Evolutionary conservation across 2,797 vertebrate species (phyloP).

Genomic region (Cheirogaleus major): DNA sequence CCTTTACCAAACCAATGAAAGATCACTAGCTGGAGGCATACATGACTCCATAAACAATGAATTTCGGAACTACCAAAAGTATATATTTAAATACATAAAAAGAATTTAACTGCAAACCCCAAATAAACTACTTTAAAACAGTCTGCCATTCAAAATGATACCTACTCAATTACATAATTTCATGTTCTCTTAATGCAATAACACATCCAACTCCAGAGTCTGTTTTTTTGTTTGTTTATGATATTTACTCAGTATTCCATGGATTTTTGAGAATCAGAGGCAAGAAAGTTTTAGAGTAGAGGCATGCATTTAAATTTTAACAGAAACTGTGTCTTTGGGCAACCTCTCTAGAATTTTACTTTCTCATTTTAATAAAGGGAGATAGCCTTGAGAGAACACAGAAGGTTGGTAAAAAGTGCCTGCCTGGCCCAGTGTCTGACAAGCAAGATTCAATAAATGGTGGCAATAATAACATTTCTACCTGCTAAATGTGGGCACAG

Average conservation of each 20-base stretch:
- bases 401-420: not conserved
- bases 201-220: not conserved
- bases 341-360: not conserved
- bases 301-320: not conserved
- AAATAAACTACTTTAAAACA: conserved; percentile 35
- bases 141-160: not conserved
- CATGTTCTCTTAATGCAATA: not conserved
- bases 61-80: not conserved
- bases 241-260: conserved; percentile 8
- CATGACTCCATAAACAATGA: not conserved
- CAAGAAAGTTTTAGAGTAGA: not conserved
- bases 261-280: not conserved
- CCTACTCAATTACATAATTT: not conserved
- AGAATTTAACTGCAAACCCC: not conserved
- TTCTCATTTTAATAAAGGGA: not conserved
- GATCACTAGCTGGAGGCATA: not conserved
- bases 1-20: not conserved
- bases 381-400: not conserved
- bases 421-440: not conserved
- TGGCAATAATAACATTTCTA: not conserved
- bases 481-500: not conserved
- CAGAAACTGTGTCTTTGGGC: not conserved
- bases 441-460: not conserved
- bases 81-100: not conserved
- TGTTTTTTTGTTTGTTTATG: not conserved